A percentile compares a stretch with the other conserved stretches of the same genome.
These are phyloP conservation scores for Sporophila hypoxantha DNA, from an alignment of 2,113 vertebrate genomes.

Conservation along the genomic window DNA sequence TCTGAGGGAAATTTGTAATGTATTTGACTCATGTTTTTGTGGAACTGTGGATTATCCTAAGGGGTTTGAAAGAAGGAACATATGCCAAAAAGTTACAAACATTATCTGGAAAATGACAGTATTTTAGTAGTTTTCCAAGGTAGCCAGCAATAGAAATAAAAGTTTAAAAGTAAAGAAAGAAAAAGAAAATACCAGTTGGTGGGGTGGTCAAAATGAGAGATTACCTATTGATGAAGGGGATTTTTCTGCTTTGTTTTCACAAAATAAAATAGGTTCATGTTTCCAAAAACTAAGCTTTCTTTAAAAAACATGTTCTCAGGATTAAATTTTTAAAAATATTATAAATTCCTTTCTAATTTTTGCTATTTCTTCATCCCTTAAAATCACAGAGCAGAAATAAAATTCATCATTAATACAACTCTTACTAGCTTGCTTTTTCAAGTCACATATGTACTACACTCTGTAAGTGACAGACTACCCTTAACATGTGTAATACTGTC, in stretches of 20 bases:
- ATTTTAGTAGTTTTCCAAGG: constrained; percentile 70
- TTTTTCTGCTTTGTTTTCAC: not conserved
- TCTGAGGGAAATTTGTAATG: constrained; percentile 79
- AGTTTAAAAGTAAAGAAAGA: constrained; percentile 2
- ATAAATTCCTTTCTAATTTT: not conserved
- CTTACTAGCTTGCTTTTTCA: not conserved
- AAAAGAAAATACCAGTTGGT: not conserved
- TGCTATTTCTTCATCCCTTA: not conserved
- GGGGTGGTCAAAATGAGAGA: not conserved
- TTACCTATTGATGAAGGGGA: not conserved
- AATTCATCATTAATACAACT: constrained; percentile 13
- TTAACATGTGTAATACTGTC: constrained; percentile 45
- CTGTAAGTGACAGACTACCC: constrained; percentile 39
- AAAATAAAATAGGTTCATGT: not conserved
- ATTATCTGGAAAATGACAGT: constrained; percentile 77
- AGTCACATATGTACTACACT: constrained; percentile 21
- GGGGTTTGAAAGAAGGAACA: constrained; percentile 67
- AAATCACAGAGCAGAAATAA: constrained; percentile 11
- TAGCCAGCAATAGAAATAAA: constrained; percentile 58
- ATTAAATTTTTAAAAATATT: not conserved
- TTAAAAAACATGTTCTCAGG: not conserved
- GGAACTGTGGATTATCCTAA: constrained; percentile 69
- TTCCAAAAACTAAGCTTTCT: not conserved
- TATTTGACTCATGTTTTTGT: constrained; percentile 82
- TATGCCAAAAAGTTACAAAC: constrained; percentile 77